phyloP scores from a whole-genome alignment of 2,797 vertebrate species.

The Sphenopsis melanotis region DNA sequence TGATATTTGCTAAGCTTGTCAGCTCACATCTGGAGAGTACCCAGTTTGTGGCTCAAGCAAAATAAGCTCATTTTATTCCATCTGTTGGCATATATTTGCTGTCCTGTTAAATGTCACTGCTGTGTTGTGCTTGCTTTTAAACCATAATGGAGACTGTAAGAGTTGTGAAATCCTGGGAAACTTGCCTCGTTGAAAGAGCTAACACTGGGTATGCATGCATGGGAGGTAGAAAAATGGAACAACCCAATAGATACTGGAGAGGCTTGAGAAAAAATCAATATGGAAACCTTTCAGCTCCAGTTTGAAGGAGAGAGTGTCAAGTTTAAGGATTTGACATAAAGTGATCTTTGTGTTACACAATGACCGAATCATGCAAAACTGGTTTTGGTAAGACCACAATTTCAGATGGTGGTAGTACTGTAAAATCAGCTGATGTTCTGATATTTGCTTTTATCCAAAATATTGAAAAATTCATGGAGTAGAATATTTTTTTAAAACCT shows the following conservation, averaged over 20 bases:
- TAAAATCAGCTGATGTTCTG: not conserved
- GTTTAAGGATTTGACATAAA: not conserved
- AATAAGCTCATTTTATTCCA: conserved; percentile 49
- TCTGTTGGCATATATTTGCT: conserved; percentile 41
- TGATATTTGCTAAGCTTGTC: conserved; percentile 50
- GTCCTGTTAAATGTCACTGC: conserved; percentile 52
- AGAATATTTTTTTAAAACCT: not conserved
- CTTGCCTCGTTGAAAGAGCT: not conserved
- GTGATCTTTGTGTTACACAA: not conserved
- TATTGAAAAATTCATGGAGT: not conserved
- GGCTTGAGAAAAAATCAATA: not conserved
- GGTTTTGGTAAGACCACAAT: not conserved
- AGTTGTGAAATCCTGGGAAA: conserved; percentile 38
- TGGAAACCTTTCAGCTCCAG: not conserved
- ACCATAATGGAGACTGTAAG: not conserved
- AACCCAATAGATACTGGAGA: not conserved
- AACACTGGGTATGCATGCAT: not conserved
- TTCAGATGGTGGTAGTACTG: not conserved
- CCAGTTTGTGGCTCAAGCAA: conserved; percentile 20
- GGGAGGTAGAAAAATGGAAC: not conserved
- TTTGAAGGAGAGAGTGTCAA: not conserved
- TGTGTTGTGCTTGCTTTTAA: conserved; percentile 46
- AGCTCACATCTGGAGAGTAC: conserved; percentile 20
- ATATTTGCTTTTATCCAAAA: not conserved
- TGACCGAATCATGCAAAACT: not conserved